These are phyloP conservation scores for Cettia cetti DNA, from an alignment of 2,113 vertebrate species.

Conservation along the genomic window DNA sequence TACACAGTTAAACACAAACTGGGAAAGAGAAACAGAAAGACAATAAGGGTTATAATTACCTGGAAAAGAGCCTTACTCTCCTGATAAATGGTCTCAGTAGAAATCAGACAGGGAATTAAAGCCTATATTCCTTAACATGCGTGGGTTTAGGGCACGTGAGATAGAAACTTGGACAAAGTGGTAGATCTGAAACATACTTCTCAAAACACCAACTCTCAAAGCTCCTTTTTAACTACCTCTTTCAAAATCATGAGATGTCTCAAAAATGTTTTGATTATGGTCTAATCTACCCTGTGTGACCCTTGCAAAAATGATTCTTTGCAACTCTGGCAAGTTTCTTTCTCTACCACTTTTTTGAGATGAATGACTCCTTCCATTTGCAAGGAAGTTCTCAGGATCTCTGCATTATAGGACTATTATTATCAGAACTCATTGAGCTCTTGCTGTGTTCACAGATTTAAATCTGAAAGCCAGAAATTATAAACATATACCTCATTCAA, in stretches of 20 bases:
- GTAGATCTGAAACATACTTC: neutral
- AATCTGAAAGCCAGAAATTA: conserved; percentile 35
- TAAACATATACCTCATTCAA: conserved; percentile 24
- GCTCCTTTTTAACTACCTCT: neutral
- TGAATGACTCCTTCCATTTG: neutral
- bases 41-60: neutral
- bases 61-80: neutral
- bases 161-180: neutral
- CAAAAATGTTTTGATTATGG: neutral
- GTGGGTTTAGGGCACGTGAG: neutral
- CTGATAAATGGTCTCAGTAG: neutral
- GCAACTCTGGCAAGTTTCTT: neutral
- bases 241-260: neutral
- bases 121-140: neutral
- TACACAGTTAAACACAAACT: neutral
- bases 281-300: neutral
- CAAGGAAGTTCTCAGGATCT: conserved; percentile 29
- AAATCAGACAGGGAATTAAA: neutral
- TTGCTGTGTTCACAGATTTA: conserved; percentile 19
- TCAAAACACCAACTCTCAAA: neutral
- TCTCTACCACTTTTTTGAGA: neutral
- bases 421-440: neutral
- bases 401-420: conserved; percentile 6
- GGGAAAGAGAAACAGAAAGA: neutral
- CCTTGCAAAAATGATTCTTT: neutral